A percentile compares a stretch with the other conserved stretches of the same genome.
Evolutionary conservation across 2,888 invertebrate species (phyloP).

Genomic region (Harpalus rufipes): DNA sequence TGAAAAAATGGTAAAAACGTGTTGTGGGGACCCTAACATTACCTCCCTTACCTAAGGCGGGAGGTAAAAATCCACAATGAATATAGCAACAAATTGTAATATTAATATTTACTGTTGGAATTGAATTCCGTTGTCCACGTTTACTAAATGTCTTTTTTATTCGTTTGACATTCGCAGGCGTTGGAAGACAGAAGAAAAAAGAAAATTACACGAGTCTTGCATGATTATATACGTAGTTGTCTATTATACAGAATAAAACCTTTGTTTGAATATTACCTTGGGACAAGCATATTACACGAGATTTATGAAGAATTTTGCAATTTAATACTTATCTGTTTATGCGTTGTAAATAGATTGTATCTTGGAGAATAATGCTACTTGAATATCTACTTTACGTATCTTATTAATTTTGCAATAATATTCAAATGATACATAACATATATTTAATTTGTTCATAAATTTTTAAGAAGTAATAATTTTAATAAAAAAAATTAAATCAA

Average conservation of each 20-base stretch:
- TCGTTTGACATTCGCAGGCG: neutral
- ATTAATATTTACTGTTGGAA: too few relatives aligned
- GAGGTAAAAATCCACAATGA: too few relatives aligned
- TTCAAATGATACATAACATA: too few relatives aligned
- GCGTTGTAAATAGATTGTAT: slow-evolving; percentile 32
- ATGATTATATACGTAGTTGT: neutral
- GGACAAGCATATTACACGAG: slow-evolving; percentile 11
- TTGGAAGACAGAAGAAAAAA: neutral
- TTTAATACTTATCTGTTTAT: slow-evolving; percentile 33
- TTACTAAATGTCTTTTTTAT: too few relatives aligned
- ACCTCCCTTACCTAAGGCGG: too few relatives aligned
- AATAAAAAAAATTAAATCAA: too few relatives aligned
- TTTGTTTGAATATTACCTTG: slow-evolving; percentile 25
- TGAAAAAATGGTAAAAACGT: too few relatives aligned
- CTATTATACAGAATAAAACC: slow-evolving; percentile 10
- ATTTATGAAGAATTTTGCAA: slow-evolving; percentile 29
- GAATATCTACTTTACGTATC: neutral
- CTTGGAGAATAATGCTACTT: neutral
- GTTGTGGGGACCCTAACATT: too few relatives aligned
- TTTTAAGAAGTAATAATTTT: too few relatives aligned
- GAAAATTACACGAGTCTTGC: neutral
- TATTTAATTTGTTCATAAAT: too few relatives aligned
- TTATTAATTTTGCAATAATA: neutral
- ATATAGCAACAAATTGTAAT: too few relatives aligned
- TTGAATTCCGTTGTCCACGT: too few relatives aligned